Evolutionary conservation across 2,113 vertebrate genomes (phyloP).

Genomic region (Platichthys flesus): DNA sequence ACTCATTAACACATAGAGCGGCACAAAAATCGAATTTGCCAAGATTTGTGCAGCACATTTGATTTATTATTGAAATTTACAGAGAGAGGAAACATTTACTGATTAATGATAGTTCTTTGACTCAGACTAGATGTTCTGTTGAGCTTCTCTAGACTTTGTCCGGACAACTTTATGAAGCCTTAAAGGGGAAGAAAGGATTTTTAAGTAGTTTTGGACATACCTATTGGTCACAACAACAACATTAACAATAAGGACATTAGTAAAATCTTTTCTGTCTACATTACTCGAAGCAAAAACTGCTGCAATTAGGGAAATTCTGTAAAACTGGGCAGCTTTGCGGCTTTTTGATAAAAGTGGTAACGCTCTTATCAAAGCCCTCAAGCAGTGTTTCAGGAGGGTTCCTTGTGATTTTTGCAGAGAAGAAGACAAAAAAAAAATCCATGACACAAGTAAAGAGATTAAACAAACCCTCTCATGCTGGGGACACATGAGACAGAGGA

Average conservation of each 20-base stretch:
- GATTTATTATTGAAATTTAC: no score
- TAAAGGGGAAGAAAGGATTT: background rate
- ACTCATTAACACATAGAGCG: background rate
- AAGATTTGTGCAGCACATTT: background rate
- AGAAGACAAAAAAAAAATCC: no score
- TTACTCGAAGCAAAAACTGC: background rate
- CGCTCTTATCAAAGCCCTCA: no score
- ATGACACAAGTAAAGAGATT: no score
- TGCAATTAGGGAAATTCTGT: background rate
- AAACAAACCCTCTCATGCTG: no score
- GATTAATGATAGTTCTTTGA: background rate
- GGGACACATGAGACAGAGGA: no score
- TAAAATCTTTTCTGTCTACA: background rate
- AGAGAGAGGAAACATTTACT: background rate
- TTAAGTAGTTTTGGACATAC: no score
- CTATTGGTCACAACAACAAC: background rate
- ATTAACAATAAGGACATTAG: background rate
- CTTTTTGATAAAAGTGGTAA: background rate
- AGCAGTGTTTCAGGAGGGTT: no score
- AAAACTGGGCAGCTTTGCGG: background rate
- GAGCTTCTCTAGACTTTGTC: background rate
- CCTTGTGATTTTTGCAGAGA: no score
- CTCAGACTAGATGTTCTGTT: background rate
- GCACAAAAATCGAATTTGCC: constrained; percentile 4
- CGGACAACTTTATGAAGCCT: background rate